Evolutionary conservation across 92 coral and sea anemone genomes (phyloP).

Genomic region (Palythoa grandiflora): DNA sequence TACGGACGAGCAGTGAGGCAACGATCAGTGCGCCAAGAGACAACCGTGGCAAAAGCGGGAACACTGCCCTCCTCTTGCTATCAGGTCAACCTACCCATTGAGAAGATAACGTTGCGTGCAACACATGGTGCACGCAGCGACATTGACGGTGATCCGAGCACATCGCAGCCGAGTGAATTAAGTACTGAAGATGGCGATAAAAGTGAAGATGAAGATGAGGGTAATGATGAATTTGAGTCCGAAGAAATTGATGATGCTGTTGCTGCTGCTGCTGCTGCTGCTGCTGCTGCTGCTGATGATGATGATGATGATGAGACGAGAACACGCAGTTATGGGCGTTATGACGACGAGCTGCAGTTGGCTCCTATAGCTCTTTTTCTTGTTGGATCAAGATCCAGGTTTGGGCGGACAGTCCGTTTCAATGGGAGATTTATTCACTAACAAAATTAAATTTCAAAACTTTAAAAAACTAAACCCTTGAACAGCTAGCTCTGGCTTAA

Average conservation of each 20-base stretch:
- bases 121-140: too few relatives aligned
- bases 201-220: too few relatives aligned
- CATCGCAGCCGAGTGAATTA: too few relatives aligned
- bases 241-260: slow-evolving; percentile 34
- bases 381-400: slow-evolving; percentile 13
- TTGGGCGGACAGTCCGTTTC: slow-evolving; percentile 34
- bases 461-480: slow-evolving; percentile 35
- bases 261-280: too few relatives aligned
- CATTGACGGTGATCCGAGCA: too few relatives aligned
- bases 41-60: too few relatives aligned
- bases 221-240: slow-evolving; percentile 42
- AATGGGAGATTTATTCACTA: slow-evolving; percentile 54
- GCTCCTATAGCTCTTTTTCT: background rate
- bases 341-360: too few relatives aligned
- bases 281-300: slow-evolving; percentile 17
- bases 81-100: background rate
- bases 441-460: slow-evolving; percentile 26
- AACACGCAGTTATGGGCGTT: slow-evolving; percentile 11
- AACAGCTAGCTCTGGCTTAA: slow-evolving; percentile 38
- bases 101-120: background rate
- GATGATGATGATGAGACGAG: slow-evolving; percentile 45
- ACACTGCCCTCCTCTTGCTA: background rate
- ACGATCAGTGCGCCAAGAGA: too few relatives aligned
- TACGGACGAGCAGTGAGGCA: too few relatives aligned
- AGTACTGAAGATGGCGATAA: too few relatives aligned